A percentile compares a stretch with the other conserved stretches of the same genome.
These are phyloP conservation scores for Metallyticus violacea DNA, from an alignment of 2,888 invertebrate species.

Conservation along the genomic window DNA sequence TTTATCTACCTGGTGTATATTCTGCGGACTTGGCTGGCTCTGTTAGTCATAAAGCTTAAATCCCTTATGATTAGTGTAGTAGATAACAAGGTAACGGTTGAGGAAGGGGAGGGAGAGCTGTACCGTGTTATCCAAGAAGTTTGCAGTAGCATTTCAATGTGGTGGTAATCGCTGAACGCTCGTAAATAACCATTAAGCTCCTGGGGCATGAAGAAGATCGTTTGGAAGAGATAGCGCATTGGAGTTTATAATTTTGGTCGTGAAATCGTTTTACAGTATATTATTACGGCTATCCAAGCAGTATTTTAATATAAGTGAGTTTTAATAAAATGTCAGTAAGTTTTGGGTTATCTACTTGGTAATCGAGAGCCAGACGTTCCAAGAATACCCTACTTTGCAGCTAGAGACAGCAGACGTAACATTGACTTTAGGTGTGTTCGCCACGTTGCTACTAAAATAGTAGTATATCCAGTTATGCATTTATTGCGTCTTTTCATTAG, in stretches of 20 bases:
- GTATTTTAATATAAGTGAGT: background rate
- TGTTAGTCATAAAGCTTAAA: background rate
- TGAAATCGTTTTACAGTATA: background rate
- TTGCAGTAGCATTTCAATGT: background rate
- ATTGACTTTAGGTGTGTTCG: background rate
- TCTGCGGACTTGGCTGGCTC: background rate
- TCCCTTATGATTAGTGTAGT: background rate
- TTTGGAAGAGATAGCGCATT: background rate
- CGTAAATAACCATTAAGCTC: background rate
- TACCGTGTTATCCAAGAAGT: background rate
- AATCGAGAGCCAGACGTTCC: background rate
- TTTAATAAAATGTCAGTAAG: background rate
- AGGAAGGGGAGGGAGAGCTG: background rate
- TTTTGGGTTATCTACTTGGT: background rate
- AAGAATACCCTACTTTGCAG: background rate
- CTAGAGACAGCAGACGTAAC: background rate
- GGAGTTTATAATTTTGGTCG: background rate
- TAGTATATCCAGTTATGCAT: too few relatives aligned
- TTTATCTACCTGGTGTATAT: background rate
- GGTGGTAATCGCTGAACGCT: background rate
- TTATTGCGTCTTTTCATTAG: too few relatives aligned
- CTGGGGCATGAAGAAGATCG: background rate
- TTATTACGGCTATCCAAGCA: background rate
- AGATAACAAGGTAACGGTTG: background rate
- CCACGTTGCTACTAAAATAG: background rate